Evolutionary conservation across 2,888 invertebrate genomes (phyloP).

Genomic region (Steinernema scapterisci): DNA sequence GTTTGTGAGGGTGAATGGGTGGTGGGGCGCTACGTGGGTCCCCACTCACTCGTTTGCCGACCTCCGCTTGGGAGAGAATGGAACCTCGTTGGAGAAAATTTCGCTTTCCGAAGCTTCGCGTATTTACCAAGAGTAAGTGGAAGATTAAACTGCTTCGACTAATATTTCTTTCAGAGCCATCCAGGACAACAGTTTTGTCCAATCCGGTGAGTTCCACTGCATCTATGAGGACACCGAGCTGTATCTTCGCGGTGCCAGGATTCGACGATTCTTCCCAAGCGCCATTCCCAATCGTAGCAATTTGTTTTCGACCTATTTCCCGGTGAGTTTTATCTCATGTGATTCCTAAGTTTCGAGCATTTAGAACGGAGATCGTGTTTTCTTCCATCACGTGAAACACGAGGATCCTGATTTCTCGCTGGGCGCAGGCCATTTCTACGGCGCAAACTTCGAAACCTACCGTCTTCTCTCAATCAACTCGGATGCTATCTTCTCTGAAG

Average conservation of each 20-base stretch:
- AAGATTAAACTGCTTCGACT: neutral
- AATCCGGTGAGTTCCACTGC: constrained; percentile 38
- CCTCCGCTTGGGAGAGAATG: neutral
- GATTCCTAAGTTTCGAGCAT: constrained; percentile 1
- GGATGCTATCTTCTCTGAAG: neutral
- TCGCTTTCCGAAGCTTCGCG: neutral
- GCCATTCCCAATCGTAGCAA: neutral
- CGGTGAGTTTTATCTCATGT: neutral
- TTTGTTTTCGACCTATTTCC: neutral
- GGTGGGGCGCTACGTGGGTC: constrained; percentile 7
- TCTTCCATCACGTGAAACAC: constrained; percentile 1
- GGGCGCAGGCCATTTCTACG: constrained; percentile 1
- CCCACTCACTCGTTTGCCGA: constrained; percentile 16
- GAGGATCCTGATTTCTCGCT: neutral
- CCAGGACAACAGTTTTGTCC: constrained; percentile 36
- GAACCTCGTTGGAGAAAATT: neutral
- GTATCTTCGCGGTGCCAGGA: neutral
- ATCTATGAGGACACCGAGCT: neutral
- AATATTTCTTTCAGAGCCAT: neutral
- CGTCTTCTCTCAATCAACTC: neutral
- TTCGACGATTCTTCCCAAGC: constrained; percentile 32
- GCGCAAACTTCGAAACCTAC: neutral
- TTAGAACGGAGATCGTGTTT: constrained; percentile 34
- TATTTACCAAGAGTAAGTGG: neutral
- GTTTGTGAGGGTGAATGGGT: constrained; percentile 8